A percentile compares a stretch with the other conserved stretches of the same genome.
Evolutionary conservation across 2,113 vertebrate species (phyloP).

Genomic region (Rhinoptilus africanus): DNA sequence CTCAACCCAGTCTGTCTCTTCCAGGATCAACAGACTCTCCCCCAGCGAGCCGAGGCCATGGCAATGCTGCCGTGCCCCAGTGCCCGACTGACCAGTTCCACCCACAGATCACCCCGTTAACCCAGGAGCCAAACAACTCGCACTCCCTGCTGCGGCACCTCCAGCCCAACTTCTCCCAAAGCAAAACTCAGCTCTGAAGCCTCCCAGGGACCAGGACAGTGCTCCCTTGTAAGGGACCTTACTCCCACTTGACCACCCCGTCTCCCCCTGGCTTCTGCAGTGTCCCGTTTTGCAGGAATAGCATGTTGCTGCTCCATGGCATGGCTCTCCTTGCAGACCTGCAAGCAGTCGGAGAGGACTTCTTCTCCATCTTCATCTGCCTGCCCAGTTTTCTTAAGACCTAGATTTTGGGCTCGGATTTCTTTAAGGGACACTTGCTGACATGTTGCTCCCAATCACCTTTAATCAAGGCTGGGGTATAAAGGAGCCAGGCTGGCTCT

Average conservation of each 20-base stretch:
- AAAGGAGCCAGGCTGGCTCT: neutral
- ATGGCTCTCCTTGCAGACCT: neutral
- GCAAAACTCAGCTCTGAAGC: neutral
- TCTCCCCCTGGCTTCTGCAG: neutral
- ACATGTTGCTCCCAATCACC: neutral
- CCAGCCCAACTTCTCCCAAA: neutral
- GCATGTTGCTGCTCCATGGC: neutral
- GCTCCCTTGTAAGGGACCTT: neutral
- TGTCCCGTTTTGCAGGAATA: neutral
- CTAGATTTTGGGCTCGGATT: neutral
- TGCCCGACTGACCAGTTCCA: neutral
- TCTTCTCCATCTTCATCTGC: neutral
- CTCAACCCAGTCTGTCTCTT: neutral
- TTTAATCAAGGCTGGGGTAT: neutral
- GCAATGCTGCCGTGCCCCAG: neutral
- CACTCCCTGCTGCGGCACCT: neutral
- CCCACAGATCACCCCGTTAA: neutral
- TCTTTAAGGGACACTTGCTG: neutral
- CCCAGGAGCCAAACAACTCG: neutral
- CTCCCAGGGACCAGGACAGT: neutral
- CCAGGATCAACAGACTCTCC: neutral
- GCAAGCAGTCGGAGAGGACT: neutral
- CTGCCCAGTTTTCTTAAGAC: neutral
- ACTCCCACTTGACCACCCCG: neutral
- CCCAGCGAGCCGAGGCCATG: neutral